phyloP scores from a whole-genome alignment of 1,140 invertebrate species.

The Zophobas atratus region DNA sequence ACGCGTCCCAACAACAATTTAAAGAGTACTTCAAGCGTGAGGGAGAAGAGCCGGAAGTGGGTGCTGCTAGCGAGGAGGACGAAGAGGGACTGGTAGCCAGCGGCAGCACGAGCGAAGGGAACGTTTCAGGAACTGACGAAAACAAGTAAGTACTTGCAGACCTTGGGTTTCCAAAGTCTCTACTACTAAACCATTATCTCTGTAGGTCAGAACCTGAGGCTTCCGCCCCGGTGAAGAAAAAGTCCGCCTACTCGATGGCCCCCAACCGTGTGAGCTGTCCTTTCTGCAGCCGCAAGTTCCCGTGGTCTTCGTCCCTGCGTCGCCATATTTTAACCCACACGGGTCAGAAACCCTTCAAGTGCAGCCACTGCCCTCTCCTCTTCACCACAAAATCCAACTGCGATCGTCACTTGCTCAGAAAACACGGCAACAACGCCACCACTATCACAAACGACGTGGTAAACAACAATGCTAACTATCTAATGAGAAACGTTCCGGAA shows the following conservation, averaged over 20 bases:
- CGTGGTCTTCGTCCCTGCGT: slow-evolving; percentile 94
- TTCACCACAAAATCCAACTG: slow-evolving; percentile 99
- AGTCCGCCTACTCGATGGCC: slow-evolving; percentile 95
- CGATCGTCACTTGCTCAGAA: slow-evolving; percentile 92
- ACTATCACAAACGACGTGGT: slow-evolving; percentile 63
- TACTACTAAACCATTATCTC: slow-evolving; percentile 19
- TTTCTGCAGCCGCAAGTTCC: slow-evolving; percentile 93
- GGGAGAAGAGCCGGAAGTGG: slow-evolving; percentile 62
- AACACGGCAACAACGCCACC: slow-evolving; percentile 78
- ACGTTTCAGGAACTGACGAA: slow-evolving; percentile 86
- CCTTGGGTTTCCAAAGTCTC: not conserved
- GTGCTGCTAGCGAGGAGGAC: slow-evolving; percentile 74
- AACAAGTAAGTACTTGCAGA: slow-evolving; percentile 72
- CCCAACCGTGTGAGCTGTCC: slow-evolving; percentile 94
- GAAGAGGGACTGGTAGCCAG: slow-evolving; percentile 82
- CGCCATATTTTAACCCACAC: slow-evolving; percentile 95
- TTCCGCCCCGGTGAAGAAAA: slow-evolving; percentile 78
- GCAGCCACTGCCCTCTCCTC: slow-evolving; percentile 89
- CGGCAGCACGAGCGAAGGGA: slow-evolving; percentile 82
- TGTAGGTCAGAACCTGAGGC: slow-evolving; percentile 74
- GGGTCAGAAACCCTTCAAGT: slow-evolving; percentile 97
- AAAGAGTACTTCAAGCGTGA: slow-evolving; percentile 75
- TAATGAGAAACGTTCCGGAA: slow-evolving; percentile 82
- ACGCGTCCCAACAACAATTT: slow-evolving; percentile 80
- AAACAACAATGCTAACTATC: slow-evolving; percentile 66